Conservation (phyloP, 2,797 vertebrate species). For the Lophius americanus region DNA sequence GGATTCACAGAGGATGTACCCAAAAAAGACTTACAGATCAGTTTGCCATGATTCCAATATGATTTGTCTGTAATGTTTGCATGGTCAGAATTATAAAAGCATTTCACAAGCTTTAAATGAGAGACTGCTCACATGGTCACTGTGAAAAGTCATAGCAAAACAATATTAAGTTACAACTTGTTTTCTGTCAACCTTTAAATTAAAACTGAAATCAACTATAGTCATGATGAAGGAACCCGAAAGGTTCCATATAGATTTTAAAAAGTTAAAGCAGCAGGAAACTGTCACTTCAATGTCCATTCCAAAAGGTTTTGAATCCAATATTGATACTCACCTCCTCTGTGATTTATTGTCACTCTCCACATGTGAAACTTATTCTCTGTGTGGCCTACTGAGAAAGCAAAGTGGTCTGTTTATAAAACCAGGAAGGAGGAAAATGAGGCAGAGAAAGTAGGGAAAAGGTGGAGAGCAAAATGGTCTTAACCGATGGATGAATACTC, state of each 20-base stretch:
- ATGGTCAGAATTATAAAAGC: too few species aligned
- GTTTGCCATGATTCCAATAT: slow-evolving; percentile 1
- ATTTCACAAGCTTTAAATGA: too few species aligned
- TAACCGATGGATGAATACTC: slow-evolving; percentile 31
- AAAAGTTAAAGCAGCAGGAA: slow-evolving; percentile 13
- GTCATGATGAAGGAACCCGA: not conserved
- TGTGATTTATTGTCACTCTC: slow-evolving; percentile 27
- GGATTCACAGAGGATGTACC: not conserved
- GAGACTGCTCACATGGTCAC: too few species aligned
- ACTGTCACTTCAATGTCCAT: slow-evolving; percentile 33
- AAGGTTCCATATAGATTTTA: slow-evolving; percentile 5
- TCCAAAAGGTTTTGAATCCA: slow-evolving; percentile 43
- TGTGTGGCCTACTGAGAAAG: slow-evolving; percentile 64
- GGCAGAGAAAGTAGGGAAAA: slow-evolving; percentile 15
- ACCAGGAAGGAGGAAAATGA: slow-evolving; percentile 31
- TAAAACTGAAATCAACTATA: not conserved
- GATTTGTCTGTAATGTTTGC: too few species aligned
- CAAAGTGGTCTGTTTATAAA: slow-evolving; percentile 78
- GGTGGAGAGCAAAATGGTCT: slow-evolving; percentile 30
- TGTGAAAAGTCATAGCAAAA: too few species aligned
- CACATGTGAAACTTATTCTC: slow-evolving; percentile 67
- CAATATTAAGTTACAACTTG: too few species aligned
- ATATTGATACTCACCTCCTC: slow-evolving; percentile 30
- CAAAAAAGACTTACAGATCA: not conserved
- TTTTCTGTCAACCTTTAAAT: too few species aligned